Percentiles rank a stretch among this genome's conserved stretches.
Evolutionary conservation across 2,888 invertebrate genomes (phyloP).

Genomic region (Chrysolina haemoptera): DNA sequence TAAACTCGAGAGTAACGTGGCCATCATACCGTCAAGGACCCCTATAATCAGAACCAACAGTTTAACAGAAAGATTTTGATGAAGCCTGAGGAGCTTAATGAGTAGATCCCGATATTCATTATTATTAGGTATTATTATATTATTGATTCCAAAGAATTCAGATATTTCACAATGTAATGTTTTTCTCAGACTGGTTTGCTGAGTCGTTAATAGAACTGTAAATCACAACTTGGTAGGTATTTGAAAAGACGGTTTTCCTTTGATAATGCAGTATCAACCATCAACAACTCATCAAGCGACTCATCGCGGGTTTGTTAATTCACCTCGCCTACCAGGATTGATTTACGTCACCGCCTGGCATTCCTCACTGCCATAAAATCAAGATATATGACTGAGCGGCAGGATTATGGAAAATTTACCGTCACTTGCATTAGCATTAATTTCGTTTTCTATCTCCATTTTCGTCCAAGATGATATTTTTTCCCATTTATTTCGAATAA

Average conservation of each 20-base stretch:
- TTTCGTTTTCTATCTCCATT: constrained; percentile 54
- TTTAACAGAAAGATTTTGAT: no score
- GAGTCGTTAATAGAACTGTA: neutral
- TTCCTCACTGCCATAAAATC: constrained; percentile 66
- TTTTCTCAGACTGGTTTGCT: no score
- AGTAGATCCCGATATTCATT: no score
- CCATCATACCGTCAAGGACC: no score
- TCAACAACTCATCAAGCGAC: constrained; percentile 15
- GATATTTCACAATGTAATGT: no score
- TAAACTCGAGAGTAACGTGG: no score
- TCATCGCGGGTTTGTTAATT: constrained; percentile 21
- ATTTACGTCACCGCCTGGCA: constrained; percentile 66
- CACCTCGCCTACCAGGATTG: constrained; percentile 59
- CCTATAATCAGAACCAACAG: no score
- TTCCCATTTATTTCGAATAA: neutral
- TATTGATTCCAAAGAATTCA: no score
- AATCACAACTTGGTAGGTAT: neutral
- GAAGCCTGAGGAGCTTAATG: no score
- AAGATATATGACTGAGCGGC: constrained; percentile 63
- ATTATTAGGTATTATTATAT: no score
- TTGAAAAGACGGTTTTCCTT: neutral
- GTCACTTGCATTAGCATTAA: constrained; percentile 51
- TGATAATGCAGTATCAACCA: neutral
- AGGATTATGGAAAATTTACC: constrained; percentile 63
- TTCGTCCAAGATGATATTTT: constrained; percentile 30